Conservation (phyloP, 2,888 invertebrate species). For the Agriopis aurantiaria region DNA sequence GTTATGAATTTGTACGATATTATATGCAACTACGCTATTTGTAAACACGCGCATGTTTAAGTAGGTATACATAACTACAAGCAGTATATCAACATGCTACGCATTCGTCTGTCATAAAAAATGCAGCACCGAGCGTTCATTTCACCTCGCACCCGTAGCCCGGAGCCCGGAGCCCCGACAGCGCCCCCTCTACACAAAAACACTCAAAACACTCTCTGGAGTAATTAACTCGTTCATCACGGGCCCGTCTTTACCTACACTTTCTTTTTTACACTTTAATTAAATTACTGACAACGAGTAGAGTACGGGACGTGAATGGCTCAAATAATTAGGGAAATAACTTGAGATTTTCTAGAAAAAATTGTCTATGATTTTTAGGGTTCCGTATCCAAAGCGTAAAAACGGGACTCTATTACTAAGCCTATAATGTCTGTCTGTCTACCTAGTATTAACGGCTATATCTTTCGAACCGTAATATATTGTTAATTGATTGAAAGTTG, state of each 20-base stretch:
- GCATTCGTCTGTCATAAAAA: slow-evolving; percentile 8
- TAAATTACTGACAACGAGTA: slow-evolving; percentile 44
- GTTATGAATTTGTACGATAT: too few relatives aligned
- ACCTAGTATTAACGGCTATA: too few relatives aligned
- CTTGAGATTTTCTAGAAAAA: not conserved
- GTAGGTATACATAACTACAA: not conserved
- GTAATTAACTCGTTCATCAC: slow-evolving; percentile 55
- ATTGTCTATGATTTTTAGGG: too few relatives aligned
- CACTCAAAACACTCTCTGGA: slow-evolving; percentile 22
- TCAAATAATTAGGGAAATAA: not conserved
- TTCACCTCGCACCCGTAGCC: not conserved
- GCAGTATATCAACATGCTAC: not conserved
- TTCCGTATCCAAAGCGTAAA: too few relatives aligned
- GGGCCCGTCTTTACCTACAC: slow-evolving; percentile 50
- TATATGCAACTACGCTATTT: too few relatives aligned
- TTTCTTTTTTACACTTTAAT: slow-evolving; percentile 48
- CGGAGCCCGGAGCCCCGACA: slow-evolving; percentile 3
- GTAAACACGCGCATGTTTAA: too few relatives aligned
- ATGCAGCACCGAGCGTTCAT: slow-evolving; percentile 4
- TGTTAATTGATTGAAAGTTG: too few relatives aligned
- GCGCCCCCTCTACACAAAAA: slow-evolving; percentile 17
- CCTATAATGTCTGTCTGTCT: too few relatives aligned
- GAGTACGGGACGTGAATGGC: not conserved
- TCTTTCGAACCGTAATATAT: too few relatives aligned
- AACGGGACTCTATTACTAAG: too few relatives aligned